Conservation (phyloP, 2,888 invertebrate genomes). For the Lycocerus yunnanus region DNA sequence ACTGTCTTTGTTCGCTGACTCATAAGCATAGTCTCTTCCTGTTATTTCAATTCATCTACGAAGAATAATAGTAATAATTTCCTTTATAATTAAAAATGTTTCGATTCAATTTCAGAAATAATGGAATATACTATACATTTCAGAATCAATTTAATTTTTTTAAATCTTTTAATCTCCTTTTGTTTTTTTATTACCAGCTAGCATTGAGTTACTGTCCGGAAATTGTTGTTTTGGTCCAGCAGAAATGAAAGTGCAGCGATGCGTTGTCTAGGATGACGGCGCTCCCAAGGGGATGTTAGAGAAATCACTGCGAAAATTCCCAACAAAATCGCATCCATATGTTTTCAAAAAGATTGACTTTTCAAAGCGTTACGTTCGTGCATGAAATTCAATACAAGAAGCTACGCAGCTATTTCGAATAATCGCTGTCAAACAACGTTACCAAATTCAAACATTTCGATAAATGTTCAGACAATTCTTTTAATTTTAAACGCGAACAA, state of each 20-base stretch:
- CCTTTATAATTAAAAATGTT: constrained; percentile 15
- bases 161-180: background rate
- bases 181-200: constrained; percentile 9
- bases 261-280: constrained; percentile 34
- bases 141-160: constrained; percentile 3
- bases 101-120: constrained; percentile 11
- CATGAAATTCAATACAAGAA: constrained; percentile 21
- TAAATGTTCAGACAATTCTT: background rate
- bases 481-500: background rate
- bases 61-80: constrained; percentile 10
- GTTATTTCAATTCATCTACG: constrained; percentile 6
- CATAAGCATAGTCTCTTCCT: constrained; percentile 12
- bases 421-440: constrained; percentile 5
- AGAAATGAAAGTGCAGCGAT: constrained; percentile 34
- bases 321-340: constrained; percentile 11
- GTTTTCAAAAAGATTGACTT: constrained; percentile 23
- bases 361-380: constrained; percentile 27
- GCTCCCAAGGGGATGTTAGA: constrained; percentile 12
- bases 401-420: background rate
- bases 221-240: constrained; percentile 32
- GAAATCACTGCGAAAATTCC: constrained; percentile 19
- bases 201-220: constrained; percentile 27
- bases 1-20: constrained; percentile 20
- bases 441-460: constrained; percentile 13
- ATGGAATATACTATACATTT: constrained; percentile 18